Percentiles rank a stretch among this genome's conserved stretches.
Evolutionary conservation across 2,113 vertebrate genomes (phyloP).

Genomic region (Microtus pennsylvanicus): DNA sequence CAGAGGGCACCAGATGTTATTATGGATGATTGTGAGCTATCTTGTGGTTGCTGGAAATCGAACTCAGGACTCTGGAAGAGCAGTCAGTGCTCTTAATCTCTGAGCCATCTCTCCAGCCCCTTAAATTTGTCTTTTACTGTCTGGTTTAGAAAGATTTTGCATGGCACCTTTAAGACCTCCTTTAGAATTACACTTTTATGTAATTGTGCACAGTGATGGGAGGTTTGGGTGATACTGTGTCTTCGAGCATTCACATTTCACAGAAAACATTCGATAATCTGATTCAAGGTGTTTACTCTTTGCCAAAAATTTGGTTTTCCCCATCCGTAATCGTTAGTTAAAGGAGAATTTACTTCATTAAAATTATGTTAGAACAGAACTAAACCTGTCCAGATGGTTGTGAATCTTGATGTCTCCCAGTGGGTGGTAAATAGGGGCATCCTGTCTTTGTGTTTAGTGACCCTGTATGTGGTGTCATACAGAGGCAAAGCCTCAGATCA

Average conservation of each 20-base stretch:
- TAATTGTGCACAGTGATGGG: background rate
- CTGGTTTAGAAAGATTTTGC: background rate
- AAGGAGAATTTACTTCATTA: slow-evolving; percentile 20
- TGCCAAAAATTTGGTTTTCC: slow-evolving; percentile 42
- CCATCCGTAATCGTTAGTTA: slow-evolving; percentile 32
- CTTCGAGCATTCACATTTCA: slow-evolving; percentile 44
- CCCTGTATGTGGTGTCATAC: background rate
- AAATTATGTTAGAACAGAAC: background rate
- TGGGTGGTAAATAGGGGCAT: slow-evolving; percentile 21
- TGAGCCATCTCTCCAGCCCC: no score
- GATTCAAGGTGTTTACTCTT: slow-evolving; percentile 61
- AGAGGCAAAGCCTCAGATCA: background rate
- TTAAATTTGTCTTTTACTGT: no score
- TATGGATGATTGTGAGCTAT: no score
- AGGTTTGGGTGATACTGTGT: background rate
- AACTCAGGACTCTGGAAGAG: no score
- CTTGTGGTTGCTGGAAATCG: no score
- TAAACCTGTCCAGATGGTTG: background rate
- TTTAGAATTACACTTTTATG: slow-evolving; percentile 23
- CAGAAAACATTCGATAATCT: slow-evolving; percentile 54
- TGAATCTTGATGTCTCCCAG: slow-evolving; percentile 42
- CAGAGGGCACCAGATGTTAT: no score
- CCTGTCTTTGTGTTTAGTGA: background rate
- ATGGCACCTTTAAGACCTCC: background rate
- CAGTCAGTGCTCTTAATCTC: no score